Evolutionary conservation across 2,113 vertebrate species (phyloP).

Genomic region (Hippoglossus stenolepis): DNA sequence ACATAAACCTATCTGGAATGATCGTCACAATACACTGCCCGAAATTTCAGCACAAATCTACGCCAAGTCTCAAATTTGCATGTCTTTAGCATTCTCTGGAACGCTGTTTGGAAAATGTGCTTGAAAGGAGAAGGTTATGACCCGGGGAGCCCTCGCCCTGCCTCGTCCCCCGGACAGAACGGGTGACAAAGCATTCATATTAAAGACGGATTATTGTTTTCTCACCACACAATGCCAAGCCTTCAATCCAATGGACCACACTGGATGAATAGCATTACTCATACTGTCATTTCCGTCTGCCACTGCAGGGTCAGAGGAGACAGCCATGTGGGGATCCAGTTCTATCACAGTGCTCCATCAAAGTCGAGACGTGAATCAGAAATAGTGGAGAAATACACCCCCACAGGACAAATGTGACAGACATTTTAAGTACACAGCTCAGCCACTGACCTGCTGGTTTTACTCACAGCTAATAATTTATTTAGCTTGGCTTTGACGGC

Average conservation of each 20-base stretch:
- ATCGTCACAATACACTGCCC: constrained; percentile 38
- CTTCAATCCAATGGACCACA: constrained; percentile 71
- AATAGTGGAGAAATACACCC: constrained; percentile 43
- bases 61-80: constrained; percentile 37
- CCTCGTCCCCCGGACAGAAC: constrained; percentile 24
- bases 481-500: not conserved
- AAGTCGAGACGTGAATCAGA: constrained; percentile 60
- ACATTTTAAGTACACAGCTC: constrained; percentile 44
- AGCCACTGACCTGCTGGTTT: constrained; percentile 16
- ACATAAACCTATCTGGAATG: constrained; percentile 24
- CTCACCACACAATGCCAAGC: constrained; percentile 43
- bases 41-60: constrained; percentile 46
- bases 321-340: constrained; percentile 50
- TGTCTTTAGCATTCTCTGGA: constrained; percentile 41
- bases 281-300: constrained; percentile 66
- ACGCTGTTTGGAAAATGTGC: constrained; percentile 27
- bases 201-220: constrained; percentile 72
- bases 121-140: constrained; percentile 30
- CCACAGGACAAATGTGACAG: constrained; percentile 50
- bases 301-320: constrained; percentile 65
- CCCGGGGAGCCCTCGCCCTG: not conserved
- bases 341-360: constrained; percentile 71
- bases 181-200: constrained; percentile 63
- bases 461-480: constrained; percentile 20
- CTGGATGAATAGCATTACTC: constrained; percentile 74